Evolutionary conservation across 2,797 vertebrate genomes (phyloP), one percentile per base, ranked within the genome.

Genomic region (Anableps anableps): DNA sequence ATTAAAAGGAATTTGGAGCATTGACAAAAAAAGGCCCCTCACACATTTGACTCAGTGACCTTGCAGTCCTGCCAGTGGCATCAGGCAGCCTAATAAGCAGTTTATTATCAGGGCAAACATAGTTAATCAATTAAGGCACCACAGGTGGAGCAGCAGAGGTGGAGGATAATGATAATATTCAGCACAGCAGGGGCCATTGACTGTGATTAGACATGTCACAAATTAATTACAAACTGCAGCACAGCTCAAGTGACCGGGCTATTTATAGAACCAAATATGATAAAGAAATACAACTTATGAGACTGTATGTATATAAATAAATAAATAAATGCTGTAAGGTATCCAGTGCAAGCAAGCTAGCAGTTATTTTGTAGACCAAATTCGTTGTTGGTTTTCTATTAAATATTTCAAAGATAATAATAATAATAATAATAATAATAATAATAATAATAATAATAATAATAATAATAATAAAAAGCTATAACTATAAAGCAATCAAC

Each of bases 121-220:
- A 86, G 74, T 91, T 93, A 92, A 95, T 94, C 93, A 95, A 93
- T 94, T 92, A 94, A 88, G 80, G 77, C 26, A 62, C 80, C 76
- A 80, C 85, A 90, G 81, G 89, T 87, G 75, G 89, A 93, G 86
- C 88, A 90, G 88, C 86, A 89, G 86, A 90, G 85, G 75, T 62
- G 71, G 81, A 85, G 64, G 74, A 48, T 76, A 79, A 75, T 80
- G 79, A 88, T 91, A 85, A 91, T 84, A 81, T 75, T 72, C 70
- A 84, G 76, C 86, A 82, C 77, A 82, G 74, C n/a, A 77, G 84
- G 72, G 81, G 81, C 58, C 77, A 83, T 80, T 77, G 79, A 79
- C 73, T 85, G 36, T 19, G 31, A 91, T 91, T 89, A 89, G 82
- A 80, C 77, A 82, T 85, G 68, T 85, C 72, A 79, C 72, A 91